Evolutionary conservation across 1,140 invertebrate species (phyloP).

Genomic region (Drosophila jambulina): DNA sequence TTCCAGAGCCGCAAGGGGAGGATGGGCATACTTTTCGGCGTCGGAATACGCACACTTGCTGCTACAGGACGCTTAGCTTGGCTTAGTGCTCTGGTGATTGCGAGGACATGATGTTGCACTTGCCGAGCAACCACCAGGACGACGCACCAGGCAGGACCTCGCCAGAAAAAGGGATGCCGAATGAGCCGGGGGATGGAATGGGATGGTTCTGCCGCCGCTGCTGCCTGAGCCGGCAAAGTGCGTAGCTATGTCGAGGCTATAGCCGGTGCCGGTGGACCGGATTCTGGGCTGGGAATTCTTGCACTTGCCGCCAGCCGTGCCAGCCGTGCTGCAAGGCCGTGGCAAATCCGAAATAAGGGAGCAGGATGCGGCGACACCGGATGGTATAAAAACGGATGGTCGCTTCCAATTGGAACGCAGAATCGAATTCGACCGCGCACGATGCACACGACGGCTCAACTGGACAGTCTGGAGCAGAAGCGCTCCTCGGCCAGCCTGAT

Average conservation of each 20-base stretch:
- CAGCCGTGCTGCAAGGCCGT: slow-evolving; percentile 72
- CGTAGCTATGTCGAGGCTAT: slow-evolving; percentile 74
- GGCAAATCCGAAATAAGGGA: slow-evolving; percentile 76
- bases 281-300: slow-evolving; percentile 82
- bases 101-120: slow-evolving; percentile 84
- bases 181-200: slow-evolving; percentile 25
- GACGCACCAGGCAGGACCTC: slow-evolving; percentile 59
- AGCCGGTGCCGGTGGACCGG: slow-evolving; percentile 35
- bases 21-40: slow-evolving; percentile 35
- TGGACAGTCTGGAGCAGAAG: slow-evolving; percentile 68
- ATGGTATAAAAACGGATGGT: slow-evolving; percentile 69
- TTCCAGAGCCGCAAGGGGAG: neutral
- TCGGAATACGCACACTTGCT: slow-evolving; percentile 83
- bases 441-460: slow-evolving; percentile 73
- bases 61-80: slow-evolving; percentile 75
- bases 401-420: slow-evolving; percentile 79
- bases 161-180: slow-evolving; percentile 55
- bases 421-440: slow-evolving; percentile 72
- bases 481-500: slow-evolving; percentile 71
- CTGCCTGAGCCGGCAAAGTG: slow-evolving; percentile 63
- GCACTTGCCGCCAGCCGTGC: slow-evolving; percentile 77
- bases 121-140: slow-evolving; percentile 73
- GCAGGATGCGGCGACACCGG: slow-evolving; percentile 34
- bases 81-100: slow-evolving; percentile 76
- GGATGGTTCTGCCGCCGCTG: slow-evolving; percentile 2